These are phyloP conservation scores for Pontoporia blainvillei DNA, from an alignment of 2,113 vertebrate species.

Conservation along the genomic window DNA sequence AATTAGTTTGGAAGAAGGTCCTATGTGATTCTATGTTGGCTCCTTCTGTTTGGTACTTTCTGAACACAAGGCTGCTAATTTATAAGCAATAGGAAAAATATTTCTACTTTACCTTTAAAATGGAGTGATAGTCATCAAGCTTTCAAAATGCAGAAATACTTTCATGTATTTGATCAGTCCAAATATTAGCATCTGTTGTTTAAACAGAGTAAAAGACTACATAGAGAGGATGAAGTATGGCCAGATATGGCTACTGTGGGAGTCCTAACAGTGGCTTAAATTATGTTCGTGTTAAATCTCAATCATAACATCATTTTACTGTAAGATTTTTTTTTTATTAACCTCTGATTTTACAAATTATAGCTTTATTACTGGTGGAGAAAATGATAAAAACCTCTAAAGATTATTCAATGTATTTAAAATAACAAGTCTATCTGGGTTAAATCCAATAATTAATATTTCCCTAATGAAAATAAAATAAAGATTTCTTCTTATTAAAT, in stretches of 20 bases:
- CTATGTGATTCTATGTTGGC: not conserved
- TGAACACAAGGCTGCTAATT: not conserved
- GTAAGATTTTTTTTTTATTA: slow-evolving; percentile 48
- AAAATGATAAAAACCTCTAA: slow-evolving; percentile 27
- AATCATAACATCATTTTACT: slow-evolving; percentile 13
- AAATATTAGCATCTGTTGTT: not conserved
- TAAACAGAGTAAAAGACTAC: not conserved
- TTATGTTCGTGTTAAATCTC: slow-evolving; percentile 17
- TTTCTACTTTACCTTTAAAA: slow-evolving; percentile 29
- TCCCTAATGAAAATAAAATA: slow-evolving; percentile 54
- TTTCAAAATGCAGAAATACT: not conserved
- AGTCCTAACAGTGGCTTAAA: slow-evolving; percentile 9
- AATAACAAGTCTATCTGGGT: slow-evolving; percentile 36
- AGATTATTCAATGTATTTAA: slow-evolving; percentile 52
- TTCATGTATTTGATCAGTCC: not conserved
- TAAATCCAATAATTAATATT: slow-evolving; percentile 55
- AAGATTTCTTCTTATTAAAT: slow-evolving; percentile 15
- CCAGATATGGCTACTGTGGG: not conserved
- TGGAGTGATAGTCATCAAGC: not conserved
- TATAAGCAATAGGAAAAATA: not conserved
- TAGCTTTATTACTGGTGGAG: slow-evolving; percentile 38
- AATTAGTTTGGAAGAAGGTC: not conserved
- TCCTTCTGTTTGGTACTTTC: not conserved
- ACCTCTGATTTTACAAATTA: slow-evolving; percentile 57
- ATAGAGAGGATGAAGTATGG: not conserved